Evolutionary conservation across 2,797 vertebrate genomes (phyloP), one percentile per base, ranked within the genome.

Genomic region (Crocidura indochinensis): DNA sequence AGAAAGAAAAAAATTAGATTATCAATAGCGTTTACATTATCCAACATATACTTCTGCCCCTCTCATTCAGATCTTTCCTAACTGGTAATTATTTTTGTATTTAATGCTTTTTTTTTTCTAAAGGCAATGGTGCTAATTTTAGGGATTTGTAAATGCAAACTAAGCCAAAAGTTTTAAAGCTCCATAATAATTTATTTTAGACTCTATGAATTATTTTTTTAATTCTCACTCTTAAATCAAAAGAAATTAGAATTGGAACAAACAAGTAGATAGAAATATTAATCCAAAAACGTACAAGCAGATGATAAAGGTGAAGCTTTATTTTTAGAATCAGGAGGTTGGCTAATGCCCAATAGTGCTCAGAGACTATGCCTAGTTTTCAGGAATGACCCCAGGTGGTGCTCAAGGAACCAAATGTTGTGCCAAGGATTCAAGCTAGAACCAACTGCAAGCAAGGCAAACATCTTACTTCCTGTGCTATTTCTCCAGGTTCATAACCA

Each of bases 81-180:
- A 89, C 0, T 91, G 47, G 38, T 46, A 91, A 80, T 72, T 24
- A 46, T 88, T 94, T 88, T 62, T 77, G 49, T 56, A 88, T 91
- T 90, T 95, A 82, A 81, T 90, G 68, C 31, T 26, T 88, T 84
- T 19, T 90, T 81, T 92, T 71, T 91, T 84, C 87, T 46, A 90
- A 91, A 76, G 88, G 87, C 51, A 94, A 91, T 53, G 80, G 83
- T 73, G 47, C 9, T 79, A 80, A 51, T 60, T 72, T 38, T 53
- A 56, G 47, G 79, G 90, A 75, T 92, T 82, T 76, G 92, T 76
- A 81, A 96, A 83, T 88, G 84, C 2, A 88, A 88, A 74, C 31
- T 79, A 90, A 72, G 24, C 31, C 87, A 94, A 84, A 94, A 92
- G 80, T 53, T 74, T 38, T 19, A 20, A 29, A 29, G 38, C 11